phyloP scores from a whole-genome alignment of 2,797 vertebrate genomes.

The Pachyuromys duprasi region DNA sequence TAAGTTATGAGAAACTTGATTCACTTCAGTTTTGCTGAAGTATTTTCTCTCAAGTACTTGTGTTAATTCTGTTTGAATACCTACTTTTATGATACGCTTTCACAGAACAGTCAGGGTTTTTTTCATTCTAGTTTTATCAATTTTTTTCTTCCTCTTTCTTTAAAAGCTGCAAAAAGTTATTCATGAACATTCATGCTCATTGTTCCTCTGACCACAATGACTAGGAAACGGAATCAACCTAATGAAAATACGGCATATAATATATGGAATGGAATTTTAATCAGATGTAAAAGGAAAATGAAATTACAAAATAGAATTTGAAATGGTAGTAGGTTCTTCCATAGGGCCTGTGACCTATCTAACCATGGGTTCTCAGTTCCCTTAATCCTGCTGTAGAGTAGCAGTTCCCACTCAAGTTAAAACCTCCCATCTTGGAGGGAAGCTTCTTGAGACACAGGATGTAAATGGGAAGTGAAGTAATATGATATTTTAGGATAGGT shows the following conservation, averaged over 20 bases:
- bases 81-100: not conserved
- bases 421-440: not conserved
- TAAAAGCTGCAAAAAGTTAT: not conserved
- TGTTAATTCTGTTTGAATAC: conserved; percentile 23
- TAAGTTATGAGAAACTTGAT: conserved; percentile 33
- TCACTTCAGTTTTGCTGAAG: conserved; percentile 7
- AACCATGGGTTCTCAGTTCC: not conserved
- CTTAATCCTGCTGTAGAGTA: not conserved
- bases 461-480: not conserved
- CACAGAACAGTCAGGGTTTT: not conserved
- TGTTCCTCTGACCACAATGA: not conserved
- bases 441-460: not conserved
- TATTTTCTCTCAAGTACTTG: conserved; percentile 29
- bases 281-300: not conserved
- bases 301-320: not conserved
- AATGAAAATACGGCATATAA: not conserved
- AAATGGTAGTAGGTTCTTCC: no score
- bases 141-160: not conserved
- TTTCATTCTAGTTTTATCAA: not conserved
- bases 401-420: not conserved
- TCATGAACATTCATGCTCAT: not conserved
- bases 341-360: no score
- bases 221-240: not conserved
- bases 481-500: not conserved
- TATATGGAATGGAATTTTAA: not conserved